Evolutionary conservation across 2,797 vertebrate species (phyloP).

Genomic region (Bradypodion pumilum): DNA sequence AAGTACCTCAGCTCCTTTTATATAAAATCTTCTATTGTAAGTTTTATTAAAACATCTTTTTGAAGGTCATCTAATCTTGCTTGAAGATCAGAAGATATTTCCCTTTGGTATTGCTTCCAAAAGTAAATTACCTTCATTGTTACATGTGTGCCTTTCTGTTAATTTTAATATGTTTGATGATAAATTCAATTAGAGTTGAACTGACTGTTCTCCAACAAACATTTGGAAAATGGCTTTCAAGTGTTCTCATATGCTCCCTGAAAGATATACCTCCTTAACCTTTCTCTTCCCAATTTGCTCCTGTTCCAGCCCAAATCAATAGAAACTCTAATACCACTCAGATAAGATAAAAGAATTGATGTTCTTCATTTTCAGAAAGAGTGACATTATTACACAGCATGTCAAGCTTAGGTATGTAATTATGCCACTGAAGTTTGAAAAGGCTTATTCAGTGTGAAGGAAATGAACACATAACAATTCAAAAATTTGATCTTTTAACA

Average conservation of each 20-base stretch:
- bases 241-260: not conserved
- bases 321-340: not conserved
- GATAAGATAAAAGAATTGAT: not conserved
- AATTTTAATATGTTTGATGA: constrained; percentile 1
- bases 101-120: not conserved
- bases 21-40: not conserved
- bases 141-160: not conserved
- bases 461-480: not conserved
- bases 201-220: not conserved
- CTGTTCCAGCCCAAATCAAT: not conserved
- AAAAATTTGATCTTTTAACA: not conserved
- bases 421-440: not conserved
- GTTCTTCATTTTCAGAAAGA: not conserved
- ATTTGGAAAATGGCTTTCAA: not conserved
- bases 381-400: not conserved
- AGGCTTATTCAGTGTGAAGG: not conserved
- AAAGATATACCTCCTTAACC: not conserved
- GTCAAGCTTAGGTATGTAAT: not conserved
- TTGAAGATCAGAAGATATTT: constrained; percentile 23
- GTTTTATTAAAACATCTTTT: constrained; percentile 20
- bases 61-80: constrained; percentile 17
- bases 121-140: constrained; percentile 28
- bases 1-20: not conserved
- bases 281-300: not conserved
- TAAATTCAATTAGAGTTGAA: constrained; percentile 4